Evolutionary conservation across 2,888 invertebrate genomes (phyloP), one percentile per base, ranked within the genome.

Genomic region (Mechanitis messenoides): DNA sequence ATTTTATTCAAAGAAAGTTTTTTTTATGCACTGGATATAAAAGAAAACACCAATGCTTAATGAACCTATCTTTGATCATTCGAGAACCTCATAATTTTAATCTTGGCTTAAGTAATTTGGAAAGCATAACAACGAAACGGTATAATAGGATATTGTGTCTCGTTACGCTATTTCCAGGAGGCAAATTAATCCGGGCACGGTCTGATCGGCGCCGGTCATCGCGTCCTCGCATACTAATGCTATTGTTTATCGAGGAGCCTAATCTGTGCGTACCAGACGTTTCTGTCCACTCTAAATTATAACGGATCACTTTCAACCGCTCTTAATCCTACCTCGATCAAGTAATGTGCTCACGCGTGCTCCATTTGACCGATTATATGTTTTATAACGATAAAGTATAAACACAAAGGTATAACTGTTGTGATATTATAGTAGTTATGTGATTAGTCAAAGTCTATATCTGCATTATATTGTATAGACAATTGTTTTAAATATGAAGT

Each of bases 191-290:
- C 89, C 87, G 85, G 78, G 83, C 85, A 85, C 84, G 84, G 81
- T 73, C 78, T 81, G 87, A 87, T 88, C 88, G 88, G 82, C 85
- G 82, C 74, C 83, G 87, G 87, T 83, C 88, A 85, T 83, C 82
- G 87, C 86, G 84, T 84, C 82, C 87, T 85, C 86, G 89, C 88
- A 89, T 89, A 90, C 89, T 88, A 90, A 90, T 90, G 86, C 87
- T 85, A 87, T 89, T 90, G 89, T 90, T 90, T 90, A 90, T 90
- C 89, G 88, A 87, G 87, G 85, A 85, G 87, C 84, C 87, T 90
- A 90, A 90, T 90, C 89, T 89, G 84, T 84, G 87, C 87, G 85
- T 84, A 80, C 85, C 89, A 89, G 89, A 86, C 89, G 86, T 85
- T 85, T 83, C 81, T 87, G 88, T 83, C 87, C 87, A 80, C 86